These are phyloP conservation scores for Aporrectodea caliginosa DNA, from an alignment of 1,140 invertebrate species.

Conservation along the genomic window DNA sequence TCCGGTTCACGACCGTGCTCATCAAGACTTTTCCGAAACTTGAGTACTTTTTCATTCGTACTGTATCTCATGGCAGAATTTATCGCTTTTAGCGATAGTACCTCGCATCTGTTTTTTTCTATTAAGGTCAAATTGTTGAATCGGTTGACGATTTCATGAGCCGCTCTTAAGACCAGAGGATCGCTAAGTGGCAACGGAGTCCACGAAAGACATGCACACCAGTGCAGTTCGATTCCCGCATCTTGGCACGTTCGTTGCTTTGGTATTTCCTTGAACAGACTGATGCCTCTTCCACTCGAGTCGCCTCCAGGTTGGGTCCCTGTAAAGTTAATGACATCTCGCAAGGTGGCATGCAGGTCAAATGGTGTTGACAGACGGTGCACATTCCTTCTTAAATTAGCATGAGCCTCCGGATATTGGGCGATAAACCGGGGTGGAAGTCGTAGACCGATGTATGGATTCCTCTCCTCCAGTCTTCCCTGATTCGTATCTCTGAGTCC, in stretches of 20 bases:
- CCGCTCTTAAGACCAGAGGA: conserved; percentile 56
- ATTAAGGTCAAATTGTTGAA: conserved; percentile 65
- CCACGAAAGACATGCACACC: conserved; percentile 88
- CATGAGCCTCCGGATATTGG: conserved; percentile 59
- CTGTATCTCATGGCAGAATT: conserved; percentile 63
- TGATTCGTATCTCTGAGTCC: conserved; percentile 70
- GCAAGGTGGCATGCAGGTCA: conserved; percentile 72
- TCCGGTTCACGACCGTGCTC: conserved; percentile 75
- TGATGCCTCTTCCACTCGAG: conserved; percentile 61
- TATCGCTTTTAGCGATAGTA: conserved; percentile 61
- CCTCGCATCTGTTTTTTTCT: conserved; percentile 63
- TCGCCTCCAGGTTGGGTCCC: background rate
- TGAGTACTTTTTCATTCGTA: conserved; percentile 66
- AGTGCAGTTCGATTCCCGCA: conserved; percentile 86
- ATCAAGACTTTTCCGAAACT: conserved; percentile 72
- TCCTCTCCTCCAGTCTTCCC: conserved; percentile 81
- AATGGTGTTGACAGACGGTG: conserved; percentile 72
- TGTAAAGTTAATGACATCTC: conserved; percentile 60
- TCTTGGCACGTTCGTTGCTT: conserved; percentile 75
- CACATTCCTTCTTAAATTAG: conserved; percentile 51
- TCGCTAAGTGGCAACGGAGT: conserved; percentile 56
- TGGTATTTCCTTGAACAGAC: conserved; percentile 62
- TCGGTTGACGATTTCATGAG: conserved; percentile 60
- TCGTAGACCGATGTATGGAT: conserved; percentile 75
- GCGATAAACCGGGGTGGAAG: conserved; percentile 67